Base-by-base conservation (phyloP, 2,113 vertebrate genomes). In the Anarrhichthys ocellatus region DNA sequence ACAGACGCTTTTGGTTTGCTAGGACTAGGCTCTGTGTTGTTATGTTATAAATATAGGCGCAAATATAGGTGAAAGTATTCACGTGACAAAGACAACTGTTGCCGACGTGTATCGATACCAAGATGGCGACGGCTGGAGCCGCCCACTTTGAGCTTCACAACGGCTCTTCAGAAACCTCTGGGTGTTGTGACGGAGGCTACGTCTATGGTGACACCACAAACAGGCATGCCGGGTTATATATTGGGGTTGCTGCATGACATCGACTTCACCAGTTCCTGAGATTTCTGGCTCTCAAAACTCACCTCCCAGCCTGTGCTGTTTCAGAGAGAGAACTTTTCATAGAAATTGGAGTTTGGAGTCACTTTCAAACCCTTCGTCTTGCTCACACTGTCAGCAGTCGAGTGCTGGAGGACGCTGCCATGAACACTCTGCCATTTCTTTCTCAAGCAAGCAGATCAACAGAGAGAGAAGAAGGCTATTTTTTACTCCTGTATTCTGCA, bases 321-420 rank as follows among this genome's bases (percentile, higher is more conserved):
- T 75, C 27, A 22, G 32, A 62, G 50, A 18, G 40, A n/a, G 34
- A 78, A 81, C 40, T 59, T 82, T 65, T 80, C 46, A 68, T 11
- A 61, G 42, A 66, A 62, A n/a, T 18, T 36, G 9, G 58, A 81
- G 9, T 62, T 80, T 74, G 0, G 6, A 80, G 24, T 73, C 61
- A 63, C 75, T 74, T 87, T 78, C 34, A 82, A 80, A 69, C 50
- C 40, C 8, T 52, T 78, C 66, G 20, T 56, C 2, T 38, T 36
- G 59, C 84, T 75, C 59, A 15, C 64, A 15, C 78, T 78, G 71
- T 80, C 85, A 74, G 68, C 82, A 58, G 52, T 29, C 73, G 54
- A 66, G 44, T 14, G 68, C 82, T 36, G 69, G 29, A 76, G 78
- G 78, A 82, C 0, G 13, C 9, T 2, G 65, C 61, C 62, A 14